Evolutionary conservation across 2,113 vertebrate species (phyloP).

Genomic region (Larimichthys crocea): DNA sequence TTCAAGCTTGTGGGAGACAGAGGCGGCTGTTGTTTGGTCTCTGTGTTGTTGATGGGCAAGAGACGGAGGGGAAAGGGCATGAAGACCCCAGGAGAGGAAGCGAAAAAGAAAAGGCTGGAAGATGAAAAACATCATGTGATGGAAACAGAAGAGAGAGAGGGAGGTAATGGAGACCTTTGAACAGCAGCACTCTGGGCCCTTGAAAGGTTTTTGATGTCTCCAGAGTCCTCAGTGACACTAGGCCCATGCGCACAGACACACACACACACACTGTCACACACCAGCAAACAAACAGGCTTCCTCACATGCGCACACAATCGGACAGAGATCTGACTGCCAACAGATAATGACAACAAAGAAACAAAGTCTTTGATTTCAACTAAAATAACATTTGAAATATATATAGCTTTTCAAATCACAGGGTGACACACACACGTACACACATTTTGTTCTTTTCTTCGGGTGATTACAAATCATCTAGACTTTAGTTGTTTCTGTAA

Average conservation of each 20-base stretch:
- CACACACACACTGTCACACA: conserved; percentile 30
- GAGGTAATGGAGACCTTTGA: conserved; percentile 64
- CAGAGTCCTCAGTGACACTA: conserved; percentile 50
- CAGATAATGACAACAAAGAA: neutral
- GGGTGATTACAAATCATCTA: neutral
- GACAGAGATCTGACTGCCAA: neutral
- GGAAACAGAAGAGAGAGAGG: conserved; percentile 45
- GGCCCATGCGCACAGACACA: conserved; percentile 41
- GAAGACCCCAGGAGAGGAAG: conserved; percentile 53
- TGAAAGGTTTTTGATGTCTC: conserved; percentile 65
- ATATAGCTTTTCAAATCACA: neutral
- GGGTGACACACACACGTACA: neutral
- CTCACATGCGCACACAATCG: conserved; percentile 16
- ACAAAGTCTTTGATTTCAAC: neutral
- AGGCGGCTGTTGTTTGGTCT: conserved; percentile 54
- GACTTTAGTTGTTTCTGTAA: neutral
- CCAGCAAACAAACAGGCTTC: conserved; percentile 24
- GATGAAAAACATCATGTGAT: conserved; percentile 64
- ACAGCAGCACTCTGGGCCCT: conserved; percentile 39
- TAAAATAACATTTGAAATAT: neutral
- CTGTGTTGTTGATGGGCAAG: conserved; percentile 43
- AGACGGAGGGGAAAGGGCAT: conserved; percentile 44
- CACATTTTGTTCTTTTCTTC: neutral
- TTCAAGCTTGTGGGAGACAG: conserved; percentile 59
- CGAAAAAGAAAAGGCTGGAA: conserved; percentile 39